A percentile compares a stretch with the other conserved stretches of the same genome.
Conservation (phyloP, 2,888 invertebrate species). For the Lathronympha strigana region DNA sequence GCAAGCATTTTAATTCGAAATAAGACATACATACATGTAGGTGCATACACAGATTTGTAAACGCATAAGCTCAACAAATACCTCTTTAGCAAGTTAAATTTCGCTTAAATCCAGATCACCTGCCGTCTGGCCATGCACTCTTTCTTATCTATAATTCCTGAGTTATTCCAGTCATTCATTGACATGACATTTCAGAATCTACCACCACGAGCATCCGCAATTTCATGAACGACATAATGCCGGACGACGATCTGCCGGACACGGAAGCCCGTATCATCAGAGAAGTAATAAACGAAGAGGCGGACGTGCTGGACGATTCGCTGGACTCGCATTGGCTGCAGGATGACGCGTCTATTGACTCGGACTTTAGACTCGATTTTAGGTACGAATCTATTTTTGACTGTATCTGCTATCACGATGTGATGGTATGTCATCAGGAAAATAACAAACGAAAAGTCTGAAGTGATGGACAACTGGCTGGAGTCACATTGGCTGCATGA, state of each 20-base stretch:
- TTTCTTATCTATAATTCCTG: too few relatives aligned
- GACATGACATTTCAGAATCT: slow-evolving; percentile 60
- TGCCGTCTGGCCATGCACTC: too few relatives aligned
- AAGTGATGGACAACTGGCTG: slow-evolving; percentile 69
- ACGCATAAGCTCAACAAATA: too few relatives aligned
- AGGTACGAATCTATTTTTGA: slow-evolving; percentile 70
- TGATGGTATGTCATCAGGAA: too few relatives aligned
- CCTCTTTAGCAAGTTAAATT: too few relatives aligned
- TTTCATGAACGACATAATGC: slow-evolving; percentile 73
- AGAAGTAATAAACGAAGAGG: slow-evolving; percentile 74
- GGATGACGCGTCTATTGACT: slow-evolving; percentile 68
- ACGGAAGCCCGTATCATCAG: slow-evolving; percentile 69
- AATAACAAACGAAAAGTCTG: slow-evolving; percentile 71
- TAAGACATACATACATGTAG: too few relatives aligned
- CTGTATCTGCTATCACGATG: too few relatives aligned
- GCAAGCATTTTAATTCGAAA: too few relatives aligned
- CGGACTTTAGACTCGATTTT: slow-evolving; percentile 65
- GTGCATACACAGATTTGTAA: too few relatives aligned
- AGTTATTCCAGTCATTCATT: too few relatives aligned
- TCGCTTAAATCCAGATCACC: too few relatives aligned
- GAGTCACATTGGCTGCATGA: slow-evolving; percentile 77
- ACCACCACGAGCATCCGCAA: slow-evolving; percentile 77
- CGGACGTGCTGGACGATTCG: slow-evolving; percentile 73
- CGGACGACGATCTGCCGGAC: slow-evolving; percentile 67
- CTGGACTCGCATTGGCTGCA: slow-evolving; percentile 76